phyloP scores from a whole-genome alignment of 2,888 invertebrate species.

The Cerastis rubricosa region DNA sequence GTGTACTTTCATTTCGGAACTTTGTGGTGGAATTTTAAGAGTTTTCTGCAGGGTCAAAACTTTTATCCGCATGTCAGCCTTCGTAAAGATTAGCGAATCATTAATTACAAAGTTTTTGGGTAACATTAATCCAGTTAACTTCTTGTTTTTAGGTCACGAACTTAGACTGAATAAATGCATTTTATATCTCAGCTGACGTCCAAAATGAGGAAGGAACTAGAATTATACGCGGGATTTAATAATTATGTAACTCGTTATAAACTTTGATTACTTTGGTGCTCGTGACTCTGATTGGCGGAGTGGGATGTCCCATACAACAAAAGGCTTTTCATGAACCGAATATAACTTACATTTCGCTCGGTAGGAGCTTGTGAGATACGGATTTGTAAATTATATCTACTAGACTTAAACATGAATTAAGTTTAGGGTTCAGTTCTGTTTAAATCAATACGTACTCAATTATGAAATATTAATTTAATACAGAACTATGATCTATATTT shows the following conservation, averaged over 20 bases:
- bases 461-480: slow-evolving; percentile 17
- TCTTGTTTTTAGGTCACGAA: slow-evolving; percentile 72
- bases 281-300: slow-evolving; percentile 71
- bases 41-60: slow-evolving; percentile 57
- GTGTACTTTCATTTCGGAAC: slow-evolving; percentile 29
- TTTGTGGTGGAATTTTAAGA: slow-evolving; percentile 50
- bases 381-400: slow-evolving; percentile 36
- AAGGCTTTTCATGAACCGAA: slow-evolving; percentile 62
- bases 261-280: slow-evolving; percentile 75
- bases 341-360: slow-evolving; percentile 51
- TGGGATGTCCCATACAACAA: slow-evolving; percentile 66
- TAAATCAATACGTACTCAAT: slow-evolving; percentile 28
- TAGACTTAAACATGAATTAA: slow-evolving; percentile 26
- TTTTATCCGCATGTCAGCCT: slow-evolving; percentile 77
- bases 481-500: slow-evolving; percentile 23
- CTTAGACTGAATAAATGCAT: slow-evolving; percentile 71
- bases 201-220: slow-evolving; percentile 51
- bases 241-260: slow-evolving; percentile 77
- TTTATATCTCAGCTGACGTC: slow-evolving; percentile 62
- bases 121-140: slow-evolving; percentile 79
- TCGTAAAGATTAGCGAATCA: slow-evolving; percentile 79
- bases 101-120: slow-evolving; percentile 83
- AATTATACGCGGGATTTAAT: slow-evolving; percentile 60
- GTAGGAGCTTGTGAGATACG: slow-evolving; percentile 28
- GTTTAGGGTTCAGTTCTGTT: slow-evolving; percentile 6